Percentiles rank a stretch among this genome's conserved stretches.
Evolutionary conservation across 2,797 vertebrate genomes (phyloP).

Genomic region (Manis crassicaudata): DNA sequence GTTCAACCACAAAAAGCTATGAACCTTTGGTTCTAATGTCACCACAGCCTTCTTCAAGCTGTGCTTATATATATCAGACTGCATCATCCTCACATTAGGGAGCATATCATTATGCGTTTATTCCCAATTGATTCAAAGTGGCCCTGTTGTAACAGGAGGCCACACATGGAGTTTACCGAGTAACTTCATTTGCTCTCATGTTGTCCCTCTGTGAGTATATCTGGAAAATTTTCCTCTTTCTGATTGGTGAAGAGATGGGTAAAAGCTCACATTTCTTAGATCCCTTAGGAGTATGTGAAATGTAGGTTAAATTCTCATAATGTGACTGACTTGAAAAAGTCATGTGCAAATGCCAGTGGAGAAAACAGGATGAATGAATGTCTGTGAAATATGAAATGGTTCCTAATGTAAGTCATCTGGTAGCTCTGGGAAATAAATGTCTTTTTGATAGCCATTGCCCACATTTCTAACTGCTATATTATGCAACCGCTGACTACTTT

Average conservation of each 20-base stretch:
- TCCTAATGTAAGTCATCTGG: constrained; percentile 12
- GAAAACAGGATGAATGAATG: constrained; percentile 41
- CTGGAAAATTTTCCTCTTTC: constrained; percentile 19
- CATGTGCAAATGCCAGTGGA: constrained; percentile 21
- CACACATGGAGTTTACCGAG: background rate
- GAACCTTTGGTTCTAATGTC: background rate
- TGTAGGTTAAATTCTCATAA: constrained; percentile 41
- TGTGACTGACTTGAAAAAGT: constrained; percentile 54
- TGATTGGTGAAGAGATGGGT: background rate
- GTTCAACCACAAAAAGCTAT: constrained; percentile 52
- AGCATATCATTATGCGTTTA: constrained; percentile 60
- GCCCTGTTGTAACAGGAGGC: constrained; percentile 38
- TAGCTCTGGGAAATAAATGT: constrained; percentile 52
- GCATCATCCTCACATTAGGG: constrained; percentile 53
- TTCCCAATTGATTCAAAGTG: constrained; percentile 68
- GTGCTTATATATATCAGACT: constrained; percentile 12
- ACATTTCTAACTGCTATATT: constrained; percentile 63
- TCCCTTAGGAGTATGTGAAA: constrained; percentile 3
- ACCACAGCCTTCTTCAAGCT: constrained; percentile 50
- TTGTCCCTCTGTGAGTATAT: background rate
- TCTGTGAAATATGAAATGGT: constrained; percentile 39
- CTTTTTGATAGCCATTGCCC: constrained; percentile 51
- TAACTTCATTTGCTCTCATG: constrained; percentile 29
- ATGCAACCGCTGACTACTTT: constrained; percentile 30
- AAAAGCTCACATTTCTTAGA: constrained; percentile 16